These are phyloP conservation scores for Aurelia aurita DNA, from an alignment of 30 jellyfish, hydroid and myxozoan species.

Conservation along the genomic window DNA sequence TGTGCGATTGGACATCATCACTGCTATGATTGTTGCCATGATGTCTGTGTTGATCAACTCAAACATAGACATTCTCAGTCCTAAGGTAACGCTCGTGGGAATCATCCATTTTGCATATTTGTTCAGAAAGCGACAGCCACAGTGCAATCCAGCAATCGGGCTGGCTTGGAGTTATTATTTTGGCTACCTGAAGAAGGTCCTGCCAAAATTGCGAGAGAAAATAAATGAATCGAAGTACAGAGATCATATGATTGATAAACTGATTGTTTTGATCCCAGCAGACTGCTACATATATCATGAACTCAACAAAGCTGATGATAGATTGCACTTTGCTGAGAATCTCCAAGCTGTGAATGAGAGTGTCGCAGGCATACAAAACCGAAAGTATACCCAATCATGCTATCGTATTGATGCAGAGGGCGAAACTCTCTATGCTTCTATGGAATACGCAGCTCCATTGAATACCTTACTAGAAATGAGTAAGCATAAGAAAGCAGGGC, in stretches of 20 bases:
- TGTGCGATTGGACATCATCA: background rate
- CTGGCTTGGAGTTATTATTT: slow-evolving; percentile 54
- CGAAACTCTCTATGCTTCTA: slow-evolving; percentile 17
- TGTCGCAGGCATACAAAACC: slow-evolving; percentile 29
- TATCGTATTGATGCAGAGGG: slow-evolving; percentile 12
- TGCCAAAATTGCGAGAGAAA: slow-evolving; percentile 40
- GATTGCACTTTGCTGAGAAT: slow-evolving; percentile 14
- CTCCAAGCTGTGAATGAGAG: slow-evolving; percentile 10
- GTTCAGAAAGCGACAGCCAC: background rate
- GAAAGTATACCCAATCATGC: slow-evolving; percentile 30
- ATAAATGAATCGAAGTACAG: background rate
- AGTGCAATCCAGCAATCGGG: slow-evolving; percentile 33
- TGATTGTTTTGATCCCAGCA: slow-evolving; percentile 47
- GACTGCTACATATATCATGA: slow-evolving; percentile 26
- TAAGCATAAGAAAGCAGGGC: slow-evolving; percentile 5
- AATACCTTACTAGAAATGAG: too few relatives aligned
- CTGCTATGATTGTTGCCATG: background rate
- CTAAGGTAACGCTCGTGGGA: background rate
- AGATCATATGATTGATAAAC: slow-evolving; percentile 17
- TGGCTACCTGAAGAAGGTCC: slow-evolving; percentile 51
- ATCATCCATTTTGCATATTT: background rate
- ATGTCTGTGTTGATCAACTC: background rate
- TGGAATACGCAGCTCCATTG: too few relatives aligned
- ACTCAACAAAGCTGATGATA: slow-evolving; percentile 14
- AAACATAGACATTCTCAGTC: background rate